Base-by-base conservation (phyloP, 2,888 invertebrate genomes). In the Caenorhabditis imperialis region DNA sequence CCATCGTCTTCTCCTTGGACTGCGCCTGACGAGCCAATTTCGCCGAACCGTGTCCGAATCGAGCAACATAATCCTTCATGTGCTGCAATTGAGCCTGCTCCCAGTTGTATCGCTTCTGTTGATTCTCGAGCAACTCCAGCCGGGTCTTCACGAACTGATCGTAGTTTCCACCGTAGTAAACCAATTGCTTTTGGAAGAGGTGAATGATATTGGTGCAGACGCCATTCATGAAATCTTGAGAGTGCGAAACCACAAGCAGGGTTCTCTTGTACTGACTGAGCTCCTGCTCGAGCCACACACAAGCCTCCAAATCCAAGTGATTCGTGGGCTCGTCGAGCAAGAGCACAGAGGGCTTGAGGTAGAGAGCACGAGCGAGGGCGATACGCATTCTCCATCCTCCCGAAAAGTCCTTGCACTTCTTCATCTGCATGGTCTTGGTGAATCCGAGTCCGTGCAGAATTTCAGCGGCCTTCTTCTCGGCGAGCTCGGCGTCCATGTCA, bases 51-150 rank as follows among this genome's bases (percentile, higher is more conserved):
- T 99, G 99, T 91, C 99, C 99, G 90, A 99, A 99, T 60, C 99
- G 92, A 0, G 98, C 98, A 81, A 99, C 97, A 89, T 99, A 99
- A 89, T 98, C 96, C 92, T 99, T 99, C 98, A 99, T 99, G 88
- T 99, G 95, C 73, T 95, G 92, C 78, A 99, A 98, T 90, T 99
- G 98, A 90, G 96, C 96, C 89, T 99, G 99, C 90, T 99, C 98
- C 99, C 99, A 99, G 87, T 96, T 95, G 90, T 97, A 99, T 88
- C 95, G 95, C 89, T 99, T 99, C 92, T 93, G 94, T 90, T 99
- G 99, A 89, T 99, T 99, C 89, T 99, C 99, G 77, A 96, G 90
- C 84, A 97, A 90, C 89, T 99, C 99, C 91, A 93, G 91, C 76
- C 96, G 91, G 2, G 98, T 99, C 81, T 94, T 93, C 8, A 95